Base-by-base conservation (phyloP, 2,113 vertebrate species). In the Ivindomyrus marchei region DNA sequence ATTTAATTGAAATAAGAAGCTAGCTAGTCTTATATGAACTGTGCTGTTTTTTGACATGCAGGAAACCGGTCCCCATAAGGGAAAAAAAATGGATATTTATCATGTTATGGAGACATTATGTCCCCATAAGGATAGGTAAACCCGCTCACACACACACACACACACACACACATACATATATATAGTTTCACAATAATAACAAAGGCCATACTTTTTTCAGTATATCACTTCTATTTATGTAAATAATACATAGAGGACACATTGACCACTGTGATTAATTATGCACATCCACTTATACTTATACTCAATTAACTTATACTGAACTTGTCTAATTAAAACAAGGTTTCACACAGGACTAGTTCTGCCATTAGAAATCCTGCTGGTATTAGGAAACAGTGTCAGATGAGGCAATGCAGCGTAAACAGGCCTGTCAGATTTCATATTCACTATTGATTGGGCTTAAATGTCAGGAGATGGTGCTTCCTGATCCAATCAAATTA, bases 401-500 rank as follows among this genome's bases (percentile, higher is more conserved):
- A 80, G 31, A 42, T 80, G 74, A 42, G 74, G 6, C 13, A 0
- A 80, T 77, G 13, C 31, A 39, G 31, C 31, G 9, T 80, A 27
- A 80, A 42, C 74, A 80, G 36, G 4, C 17, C 36, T 80, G 74
- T 19, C 74, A 42, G 31, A 66, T 6, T 36, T 47, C n/a, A 58
- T 45, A 46, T 47, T 24, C 86, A 87, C 45, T 50, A 91, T 58
- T 89, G 84, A 90, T 90, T 42, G 19, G 11, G 19, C 4, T 21
- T 15, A 62, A 77, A 36, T 15, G 10, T 42, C 85, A 70, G 83
- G 66, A 89, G 24, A 77, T 88, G 49, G 13, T 90, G 56, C 89
- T 90, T 90, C 31, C 31, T 15, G 84, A 27, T 31, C 89, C 27
- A 27, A 42, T 90, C 85, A 88, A 49, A 87, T n/a, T 31, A 7